A percentile compares a stretch with the other conserved stretches of the same genome.
Evolutionary conservation across 2,113 vertebrate species (phyloP).

Genomic region (Microcebus murinus): DNA sequence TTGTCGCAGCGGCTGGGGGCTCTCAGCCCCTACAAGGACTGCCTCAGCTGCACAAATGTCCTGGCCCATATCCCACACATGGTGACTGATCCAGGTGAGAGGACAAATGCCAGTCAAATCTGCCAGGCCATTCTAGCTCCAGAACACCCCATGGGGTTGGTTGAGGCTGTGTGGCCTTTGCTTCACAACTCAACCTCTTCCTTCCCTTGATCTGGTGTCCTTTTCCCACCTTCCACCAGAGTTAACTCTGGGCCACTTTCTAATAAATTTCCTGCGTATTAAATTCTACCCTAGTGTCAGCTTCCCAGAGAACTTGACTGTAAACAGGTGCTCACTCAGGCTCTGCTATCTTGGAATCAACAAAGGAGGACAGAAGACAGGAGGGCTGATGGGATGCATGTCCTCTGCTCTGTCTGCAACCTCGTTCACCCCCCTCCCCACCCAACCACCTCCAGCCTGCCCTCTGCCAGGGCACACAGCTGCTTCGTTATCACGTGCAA

Average conservation of each 20-base stretch:
- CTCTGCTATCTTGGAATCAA: neutral
- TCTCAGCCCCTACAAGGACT: neutral
- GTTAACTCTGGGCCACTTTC: neutral
- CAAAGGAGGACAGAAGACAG: neutral
- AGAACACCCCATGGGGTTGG: fast-evolving
- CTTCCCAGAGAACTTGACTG: neutral
- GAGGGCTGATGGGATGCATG: neutral
- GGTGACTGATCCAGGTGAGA: neutral
- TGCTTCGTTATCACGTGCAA: neutral
- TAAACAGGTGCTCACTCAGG: neutral
- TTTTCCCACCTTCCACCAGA: neutral
- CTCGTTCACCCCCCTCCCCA: fast-evolving
- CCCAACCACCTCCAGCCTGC: neutral
- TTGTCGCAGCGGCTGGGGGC: neutral
- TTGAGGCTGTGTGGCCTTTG: neutral
- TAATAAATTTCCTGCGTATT: neutral
- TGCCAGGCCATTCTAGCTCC: neutral
- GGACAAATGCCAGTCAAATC: neutral
- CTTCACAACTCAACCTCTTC: neutral
- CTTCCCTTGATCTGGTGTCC: neutral
- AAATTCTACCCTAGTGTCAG: neutral
- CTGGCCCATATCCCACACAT: neutral
- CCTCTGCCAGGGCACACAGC: neutral
- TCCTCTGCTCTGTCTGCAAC: neutral
- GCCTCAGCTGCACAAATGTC: neutral